Base-by-base conservation (phyloP, 2,797 vertebrate genomes). In the Mastacembelus armatus region DNA sequence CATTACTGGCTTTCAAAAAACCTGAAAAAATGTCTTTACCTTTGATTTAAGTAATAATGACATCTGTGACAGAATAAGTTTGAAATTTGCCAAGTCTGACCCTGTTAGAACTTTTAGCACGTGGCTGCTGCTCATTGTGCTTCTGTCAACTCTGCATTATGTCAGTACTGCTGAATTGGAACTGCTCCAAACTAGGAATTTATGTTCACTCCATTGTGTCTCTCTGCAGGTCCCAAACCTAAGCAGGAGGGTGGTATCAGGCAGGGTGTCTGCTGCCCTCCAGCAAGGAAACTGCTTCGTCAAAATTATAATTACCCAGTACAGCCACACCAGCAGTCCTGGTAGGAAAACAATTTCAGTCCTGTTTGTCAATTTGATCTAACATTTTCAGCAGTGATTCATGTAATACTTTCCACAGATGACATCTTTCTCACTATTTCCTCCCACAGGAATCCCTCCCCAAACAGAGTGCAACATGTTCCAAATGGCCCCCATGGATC, bases 181-280 rank as follows among this genome's bases (percentile, higher is more conserved):
- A 32, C 42, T 29, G 7, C 7, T 35, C 18, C 40, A 35, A 49
- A 44, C 16, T 19, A 1, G 14, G n/a, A 24, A 30, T 38, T 57
- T 2, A 55, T 22, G 12, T 38, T 32, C 48, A 38, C 27, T 58
- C 33, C 35, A 59, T 18, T 14, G 6, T 38, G 11, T 69, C 11
- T 61, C 19, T 72, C 51, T 51, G 44, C 81, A 89, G 89, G 44
- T 39, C 30, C 4, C 10, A 7, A 7, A 38, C 54, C 48, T 15
- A 14, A 29, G 18, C 68, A 42, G 22, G 24, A 16, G 14, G 26
- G 5, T 1, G 26, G 8, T 40, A 10, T 14, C 33, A 68, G 65
- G 58, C 77, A 10, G 30, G 66, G n/a, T 43, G 30, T 27, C 0
- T 67, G 77, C 66, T 77, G 56, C 39, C 60, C 54, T 39, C 65